Percentiles rank a stretch among this genome's conserved stretches.
Conservation (phyloP, 2,113 vertebrate genomes). For the Rhinolophus ferrumequinum region DNA sequence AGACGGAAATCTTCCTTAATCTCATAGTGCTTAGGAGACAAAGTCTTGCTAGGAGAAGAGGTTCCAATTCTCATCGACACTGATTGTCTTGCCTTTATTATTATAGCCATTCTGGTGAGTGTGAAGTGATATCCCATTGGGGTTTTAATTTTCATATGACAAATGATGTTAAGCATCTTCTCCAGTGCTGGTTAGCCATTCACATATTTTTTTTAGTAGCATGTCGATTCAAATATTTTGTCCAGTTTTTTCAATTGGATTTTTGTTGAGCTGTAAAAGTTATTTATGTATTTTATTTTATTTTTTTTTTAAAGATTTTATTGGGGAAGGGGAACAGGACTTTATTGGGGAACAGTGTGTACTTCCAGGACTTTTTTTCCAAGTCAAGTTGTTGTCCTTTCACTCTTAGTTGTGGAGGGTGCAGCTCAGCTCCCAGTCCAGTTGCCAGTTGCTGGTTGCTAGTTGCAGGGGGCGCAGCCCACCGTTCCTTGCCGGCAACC, state of each 20-base stretch:
- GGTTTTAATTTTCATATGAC: conserved; percentile 17
- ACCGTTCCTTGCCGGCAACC: too few species aligned
- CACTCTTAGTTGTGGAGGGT: too few species aligned
- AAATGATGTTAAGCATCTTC: not conserved
- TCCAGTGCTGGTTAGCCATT: not conserved
- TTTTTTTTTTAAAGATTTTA: too few species aligned
- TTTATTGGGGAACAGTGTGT: too few species aligned
- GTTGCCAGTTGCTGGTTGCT: too few species aligned
- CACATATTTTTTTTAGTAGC: not conserved
- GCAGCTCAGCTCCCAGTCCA: too few species aligned
- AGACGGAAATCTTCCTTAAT: not conserved
- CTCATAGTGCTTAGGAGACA: not conserved
- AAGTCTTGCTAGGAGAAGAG: not conserved
- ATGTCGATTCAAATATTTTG: not conserved
- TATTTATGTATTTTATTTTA: not conserved
- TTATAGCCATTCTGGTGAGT: not conserved
- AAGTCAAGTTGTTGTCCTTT: too few species aligned
- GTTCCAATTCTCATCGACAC: not conserved
- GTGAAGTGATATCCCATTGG: not conserved
- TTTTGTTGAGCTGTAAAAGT: not conserved
- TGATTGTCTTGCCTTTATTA: not conserved
- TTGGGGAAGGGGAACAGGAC: too few species aligned
- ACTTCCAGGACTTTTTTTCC: too few species aligned
- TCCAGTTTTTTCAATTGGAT: not conserved
- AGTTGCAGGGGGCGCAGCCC: too few species aligned